A percentile compares a stretch with the other conserved stretches of the same genome.
Conservation (phyloP, 2,797 vertebrate species). For the Natrix natrix region DNA sequence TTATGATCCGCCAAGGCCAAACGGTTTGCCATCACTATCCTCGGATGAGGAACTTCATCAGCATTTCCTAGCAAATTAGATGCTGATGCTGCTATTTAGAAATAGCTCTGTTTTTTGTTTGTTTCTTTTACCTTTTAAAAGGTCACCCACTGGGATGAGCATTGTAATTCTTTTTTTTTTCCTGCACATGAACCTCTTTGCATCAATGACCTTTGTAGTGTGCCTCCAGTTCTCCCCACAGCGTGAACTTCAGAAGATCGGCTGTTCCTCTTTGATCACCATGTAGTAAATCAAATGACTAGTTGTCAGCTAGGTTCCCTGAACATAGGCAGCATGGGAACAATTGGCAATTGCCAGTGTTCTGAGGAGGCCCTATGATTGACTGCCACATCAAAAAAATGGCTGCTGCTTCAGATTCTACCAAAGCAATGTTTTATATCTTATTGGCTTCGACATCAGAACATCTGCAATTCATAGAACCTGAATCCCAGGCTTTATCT, state of each 20-base stretch:
- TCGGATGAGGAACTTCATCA: not conserved
- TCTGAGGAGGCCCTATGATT: not conserved
- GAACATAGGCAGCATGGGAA: not conserved
- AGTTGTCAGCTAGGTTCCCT: not conserved
- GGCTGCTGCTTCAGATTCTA: not conserved
- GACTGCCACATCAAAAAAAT: not conserved
- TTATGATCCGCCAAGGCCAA: not conserved
- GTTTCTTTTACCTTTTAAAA: not conserved
- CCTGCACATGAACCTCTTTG: not conserved
- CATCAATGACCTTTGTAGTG: constrained; percentile 19
- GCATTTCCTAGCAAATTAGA: not conserved
- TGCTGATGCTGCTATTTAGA: not conserved
- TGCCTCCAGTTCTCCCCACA: constrained; percentile 20
- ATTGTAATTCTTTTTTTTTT: not conserved
- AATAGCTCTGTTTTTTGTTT: not conserved
- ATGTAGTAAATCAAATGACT: not conserved
- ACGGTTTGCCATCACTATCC: not conserved
- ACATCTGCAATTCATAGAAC: not conserved
- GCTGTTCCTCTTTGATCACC: not conserved
- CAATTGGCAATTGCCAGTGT: accelerated
- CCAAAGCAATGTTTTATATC: not conserved
- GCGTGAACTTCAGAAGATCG: constrained; percentile 27
- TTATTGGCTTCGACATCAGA: not conserved
- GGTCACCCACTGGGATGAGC: not conserved
- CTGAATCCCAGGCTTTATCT: not conserved